Percentiles rank a stretch among this genome's conserved stretches.
phyloP scores from a whole-genome alignment of 37 sponge, comb jelly and placozoan genomes.

The Bolinopsis microptera region DNA sequence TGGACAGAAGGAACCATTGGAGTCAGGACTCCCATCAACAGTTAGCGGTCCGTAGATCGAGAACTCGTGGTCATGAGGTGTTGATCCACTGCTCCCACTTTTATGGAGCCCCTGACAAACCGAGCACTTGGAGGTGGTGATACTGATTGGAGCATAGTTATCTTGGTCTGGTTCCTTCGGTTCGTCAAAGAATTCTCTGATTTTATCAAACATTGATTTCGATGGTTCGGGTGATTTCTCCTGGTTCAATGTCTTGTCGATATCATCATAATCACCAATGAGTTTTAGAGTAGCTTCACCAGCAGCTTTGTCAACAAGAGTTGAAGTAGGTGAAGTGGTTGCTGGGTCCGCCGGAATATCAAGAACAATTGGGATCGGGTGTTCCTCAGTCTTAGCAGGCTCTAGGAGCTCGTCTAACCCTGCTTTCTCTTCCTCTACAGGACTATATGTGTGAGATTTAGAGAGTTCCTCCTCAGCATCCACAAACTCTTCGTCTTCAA shows the following conservation, averaged over 20 bases:
- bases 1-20: conserved; percentile 1
- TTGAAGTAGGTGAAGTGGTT: not conserved
- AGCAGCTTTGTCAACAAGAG: not conserved
- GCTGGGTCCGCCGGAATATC: not conserved
- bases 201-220: not conserved
- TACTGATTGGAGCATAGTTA: not conserved
- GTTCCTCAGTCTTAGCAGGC: not conserved
- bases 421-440: not conserved
- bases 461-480: not conserved
- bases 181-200: not conserved
- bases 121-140: not conserved
- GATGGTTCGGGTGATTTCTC: not conserved
- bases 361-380: not conserved
- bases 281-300: not conserved
- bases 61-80: not conserved
- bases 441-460: not conserved
- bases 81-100: not conserved
- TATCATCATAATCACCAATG: not conserved
- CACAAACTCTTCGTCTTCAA: not conserved
- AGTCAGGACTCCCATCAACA: not conserved
- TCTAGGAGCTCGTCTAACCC: not conserved
- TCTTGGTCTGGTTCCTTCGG: not conserved
- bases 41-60: not conserved
- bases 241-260: not conserved
- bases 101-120: not conserved